Conservation (phyloP, 2,888 invertebrate genomes). For the Gari tellinella region DNA sequence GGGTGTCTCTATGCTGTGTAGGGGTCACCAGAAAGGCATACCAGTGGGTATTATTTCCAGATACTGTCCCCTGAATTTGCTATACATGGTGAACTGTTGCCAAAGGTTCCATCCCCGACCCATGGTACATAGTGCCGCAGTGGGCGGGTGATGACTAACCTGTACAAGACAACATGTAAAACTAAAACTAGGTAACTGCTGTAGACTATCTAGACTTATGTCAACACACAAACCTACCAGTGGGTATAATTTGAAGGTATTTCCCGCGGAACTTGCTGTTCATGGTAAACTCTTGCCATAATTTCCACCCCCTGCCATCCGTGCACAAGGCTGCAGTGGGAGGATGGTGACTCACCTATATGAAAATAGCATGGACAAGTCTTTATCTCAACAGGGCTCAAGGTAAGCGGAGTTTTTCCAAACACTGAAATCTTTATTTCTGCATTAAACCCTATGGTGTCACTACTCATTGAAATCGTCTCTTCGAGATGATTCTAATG, state of each 20-base stretch:
- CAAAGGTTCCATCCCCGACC: constrained; percentile 96
- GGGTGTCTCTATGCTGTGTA: too few species aligned
- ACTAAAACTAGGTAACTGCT: too few species aligned
- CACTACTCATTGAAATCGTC: too few species aligned
- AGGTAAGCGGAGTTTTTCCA: too few species aligned
- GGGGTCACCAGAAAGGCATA: constrained; percentile 33
- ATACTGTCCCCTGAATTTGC: constrained; percentile 99
- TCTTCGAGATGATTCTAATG: too few species aligned
- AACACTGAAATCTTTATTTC: too few species aligned
- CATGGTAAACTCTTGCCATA: constrained; percentile 99
- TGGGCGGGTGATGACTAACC: constrained; percentile 99
- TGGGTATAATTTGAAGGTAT: constrained; percentile 91
- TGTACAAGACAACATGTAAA: constrained; percentile 67
- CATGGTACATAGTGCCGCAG: constrained; percentile 97
- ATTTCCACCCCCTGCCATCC: constrained; percentile 95
- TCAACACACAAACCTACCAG: constrained; percentile 84
- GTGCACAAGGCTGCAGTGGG: constrained; percentile 98
- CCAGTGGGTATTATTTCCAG: constrained; percentile 89
- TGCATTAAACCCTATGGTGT: too few species aligned
- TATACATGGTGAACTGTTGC: constrained; percentile 99
- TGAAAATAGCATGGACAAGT: too few species aligned
- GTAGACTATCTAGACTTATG: too few species aligned
- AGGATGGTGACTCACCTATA: constrained; percentile 97
- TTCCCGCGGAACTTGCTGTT: constrained; percentile 99
- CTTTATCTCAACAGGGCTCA: too few species aligned